These are phyloP conservation scores for Myodes glareolus DNA, from an alignment of 2,113 vertebrate species.

Conservation along the genomic window DNA sequence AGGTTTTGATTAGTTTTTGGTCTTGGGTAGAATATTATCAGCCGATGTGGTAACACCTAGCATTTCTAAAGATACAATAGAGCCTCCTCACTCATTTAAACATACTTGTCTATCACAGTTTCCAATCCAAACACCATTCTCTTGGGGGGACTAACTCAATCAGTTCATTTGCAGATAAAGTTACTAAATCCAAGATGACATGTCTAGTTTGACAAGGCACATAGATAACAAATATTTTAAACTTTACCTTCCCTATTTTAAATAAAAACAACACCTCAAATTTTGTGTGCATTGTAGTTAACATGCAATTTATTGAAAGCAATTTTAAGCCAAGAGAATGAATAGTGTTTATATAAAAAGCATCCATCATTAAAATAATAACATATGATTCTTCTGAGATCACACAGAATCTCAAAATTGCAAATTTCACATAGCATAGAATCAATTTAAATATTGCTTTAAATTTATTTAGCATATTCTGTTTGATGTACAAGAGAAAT, in stretches of 20 bases:
- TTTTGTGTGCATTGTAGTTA: background rate
- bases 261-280: constrained; percentile 35
- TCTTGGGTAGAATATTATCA: background rate
- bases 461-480: constrained; percentile 19
- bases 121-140: background rate
- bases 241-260: background rate
- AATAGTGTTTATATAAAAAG: constrained; percentile 46
- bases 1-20: background rate
- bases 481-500: background rate
- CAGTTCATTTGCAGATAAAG: background rate
- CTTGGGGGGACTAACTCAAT: background rate
- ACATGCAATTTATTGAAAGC: constrained; percentile 46
- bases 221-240: background rate
- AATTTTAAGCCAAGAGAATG: constrained; percentile 20
- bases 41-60: background rate
- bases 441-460: constrained; percentile 58
- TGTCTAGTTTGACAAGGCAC: background rate
- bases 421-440: constrained; percentile 31
- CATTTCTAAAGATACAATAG: background rate
- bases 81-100: background rate
- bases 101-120: background rate
- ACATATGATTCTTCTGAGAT: constrained; percentile 52
- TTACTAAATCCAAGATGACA: background rate
- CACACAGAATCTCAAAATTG: constrained; percentile 55
- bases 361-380: background rate